A percentile compares a stretch with the other conserved stretches of the same genome.
These are phyloP conservation scores for Psammodynastes pulverulentus DNA, from an alignment of 2,113 vertebrate species.

Conservation along the genomic window DNA sequence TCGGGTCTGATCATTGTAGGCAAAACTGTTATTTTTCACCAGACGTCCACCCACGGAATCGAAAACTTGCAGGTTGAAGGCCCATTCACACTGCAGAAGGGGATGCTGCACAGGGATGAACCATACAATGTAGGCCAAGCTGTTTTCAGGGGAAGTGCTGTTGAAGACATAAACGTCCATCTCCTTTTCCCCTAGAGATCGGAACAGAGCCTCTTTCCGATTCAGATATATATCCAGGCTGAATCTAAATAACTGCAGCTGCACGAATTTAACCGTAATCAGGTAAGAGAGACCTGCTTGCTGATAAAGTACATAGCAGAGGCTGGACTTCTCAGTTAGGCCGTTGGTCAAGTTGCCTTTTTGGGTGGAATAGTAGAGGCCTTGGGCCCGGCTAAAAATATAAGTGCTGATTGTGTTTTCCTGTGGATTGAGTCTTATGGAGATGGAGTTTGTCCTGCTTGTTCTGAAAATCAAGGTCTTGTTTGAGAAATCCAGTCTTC, in stretches of 20 bases:
- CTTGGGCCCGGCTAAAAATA: neutral
- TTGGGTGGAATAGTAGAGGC: neutral
- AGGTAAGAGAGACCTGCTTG: slow-evolving; percentile 49
- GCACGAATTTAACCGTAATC: slow-evolving; percentile 40
- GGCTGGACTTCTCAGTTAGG: neutral
- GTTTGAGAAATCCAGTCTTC: slow-evolving; percentile 1
- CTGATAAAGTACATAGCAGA: slow-evolving; percentile 37
- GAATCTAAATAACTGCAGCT: slow-evolving; percentile 31
- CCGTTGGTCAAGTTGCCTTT: neutral
- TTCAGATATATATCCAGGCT: slow-evolving; percentile 48
- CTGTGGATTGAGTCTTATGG: slow-evolving; percentile 10
- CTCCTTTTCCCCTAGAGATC: slow-evolving; percentile 14
- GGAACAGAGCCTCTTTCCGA: slow-evolving; percentile 33
- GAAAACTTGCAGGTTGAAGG: slow-evolving; percentile 40
- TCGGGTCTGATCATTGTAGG: neutral
- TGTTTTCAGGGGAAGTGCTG: neutral
- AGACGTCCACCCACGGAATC: neutral
- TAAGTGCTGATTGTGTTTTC: slow-evolving; percentile 4
- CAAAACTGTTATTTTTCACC: neutral
- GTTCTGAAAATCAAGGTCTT: neutral
- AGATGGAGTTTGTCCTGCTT: neutral
- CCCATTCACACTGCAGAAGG: slow-evolving; percentile 30
- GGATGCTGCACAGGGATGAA: slow-evolving; percentile 45
- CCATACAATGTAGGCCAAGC: slow-evolving; percentile 43
- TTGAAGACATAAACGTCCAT: slow-evolving; percentile 44